Evolutionary conservation across 2,888 invertebrate species (phyloP), one percentile per base, ranked within the genome.

Genomic region (Arrhopalites spinosus): DNA sequence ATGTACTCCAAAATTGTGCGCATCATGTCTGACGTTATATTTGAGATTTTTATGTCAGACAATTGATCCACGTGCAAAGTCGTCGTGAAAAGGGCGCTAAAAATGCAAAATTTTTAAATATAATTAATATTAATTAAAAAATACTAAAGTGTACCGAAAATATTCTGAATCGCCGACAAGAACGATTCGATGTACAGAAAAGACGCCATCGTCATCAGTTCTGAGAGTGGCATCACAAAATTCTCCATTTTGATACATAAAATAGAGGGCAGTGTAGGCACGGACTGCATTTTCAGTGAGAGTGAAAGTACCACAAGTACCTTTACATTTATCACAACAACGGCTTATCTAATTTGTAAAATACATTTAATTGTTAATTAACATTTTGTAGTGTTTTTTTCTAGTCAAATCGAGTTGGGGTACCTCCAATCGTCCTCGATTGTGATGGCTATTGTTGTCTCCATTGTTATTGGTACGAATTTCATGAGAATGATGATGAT

Each of bases 91-190:
- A 94, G 86, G 63, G 93, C 91, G 86, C 94, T 92, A 30, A 29
- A 45, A 63, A 53, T 50, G 50, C 3, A 3, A 17, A 3, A 13
- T 29, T 61, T 15, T 43, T 11, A 29, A 72, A 47, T 30, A 66
- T 7, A 66, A 13, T 29, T 17, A 36, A 1, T 1, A 61, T 45
- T 15, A 50, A 36, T 36, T 36, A 36, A 11, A 11, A 36, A 36
- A 11, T n/a, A n/a, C n/a, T n/a, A n/a, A 36, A 11, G 36, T 36
- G 36, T 27, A 93, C 93, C 92, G 90, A 87, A 96, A 96, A 87
- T 95, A 96, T 56, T 92, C 91, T 85, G 96, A 96, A 87, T 94
- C 94, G 75, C 95, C 92, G 78, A 93, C 93, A 83, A 95, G 88
- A 82, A 95, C 92, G 76, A 93, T 91, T 79, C 94, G 90, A 86